phyloP scores from a whole-genome alignment of 2,797 vertebrate species.

The Melanotaenia nigrans region DNA sequence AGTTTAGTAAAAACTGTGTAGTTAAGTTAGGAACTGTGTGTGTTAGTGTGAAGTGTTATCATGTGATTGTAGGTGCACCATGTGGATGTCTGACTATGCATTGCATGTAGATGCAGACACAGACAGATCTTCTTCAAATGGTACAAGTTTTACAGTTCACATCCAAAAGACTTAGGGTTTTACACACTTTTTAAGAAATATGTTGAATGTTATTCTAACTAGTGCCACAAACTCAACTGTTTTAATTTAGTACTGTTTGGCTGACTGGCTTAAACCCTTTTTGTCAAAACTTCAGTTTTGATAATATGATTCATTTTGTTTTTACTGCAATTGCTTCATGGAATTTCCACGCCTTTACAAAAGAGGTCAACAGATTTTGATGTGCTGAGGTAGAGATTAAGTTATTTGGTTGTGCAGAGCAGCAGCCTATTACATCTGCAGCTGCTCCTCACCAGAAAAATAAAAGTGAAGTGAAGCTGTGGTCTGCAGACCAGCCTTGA shows the following conservation, averaged over 20 bases:
- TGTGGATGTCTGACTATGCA: conserved; percentile 16
- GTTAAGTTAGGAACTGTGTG: background rate
- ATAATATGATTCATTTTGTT: background rate
- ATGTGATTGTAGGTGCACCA: conserved; percentile 24
- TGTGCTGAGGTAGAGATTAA: background rate
- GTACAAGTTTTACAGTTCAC: too few relatives aligned
- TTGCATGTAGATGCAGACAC: background rate
- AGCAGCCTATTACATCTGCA: background rate
- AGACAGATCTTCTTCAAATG: background rate
- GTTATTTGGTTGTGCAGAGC: conserved; percentile 7
- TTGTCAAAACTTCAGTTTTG: conserved; percentile 3
- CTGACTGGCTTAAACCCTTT: background rate
- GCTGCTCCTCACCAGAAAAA: conserved; percentile 2
- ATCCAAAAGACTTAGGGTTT: too few relatives aligned
- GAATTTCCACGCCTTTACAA: background rate
- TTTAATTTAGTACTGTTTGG: too few relatives aligned
- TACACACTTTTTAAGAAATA: too few relatives aligned
- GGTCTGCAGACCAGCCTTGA: conserved; percentile 33
- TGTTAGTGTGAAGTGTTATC: conserved; percentile 31
- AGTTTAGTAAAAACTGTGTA: background rate
- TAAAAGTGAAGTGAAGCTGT: conserved; percentile 47
- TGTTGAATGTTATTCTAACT: too few relatives aligned
- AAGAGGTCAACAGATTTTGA: background rate
- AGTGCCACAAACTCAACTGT: too few relatives aligned
- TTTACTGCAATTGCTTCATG: background rate